phyloP scores from a whole-genome alignment of 53 echinoderm and acorn worm species.

The Henricia sp. region DNA sequence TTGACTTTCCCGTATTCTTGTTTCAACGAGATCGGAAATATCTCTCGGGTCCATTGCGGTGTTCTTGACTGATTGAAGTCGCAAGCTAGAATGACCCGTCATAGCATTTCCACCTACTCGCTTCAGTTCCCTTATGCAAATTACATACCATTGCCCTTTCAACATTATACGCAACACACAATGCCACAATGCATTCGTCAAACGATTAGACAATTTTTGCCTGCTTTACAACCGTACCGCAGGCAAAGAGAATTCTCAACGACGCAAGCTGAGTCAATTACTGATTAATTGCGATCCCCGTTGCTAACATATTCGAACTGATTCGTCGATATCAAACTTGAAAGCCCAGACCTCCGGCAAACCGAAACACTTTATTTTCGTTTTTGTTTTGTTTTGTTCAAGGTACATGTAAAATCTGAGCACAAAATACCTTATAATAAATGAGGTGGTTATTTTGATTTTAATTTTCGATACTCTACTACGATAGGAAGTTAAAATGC shows the following conservation, averaged over 20 bases:
- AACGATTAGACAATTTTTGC: neutral
- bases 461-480: no score
- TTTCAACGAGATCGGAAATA: constrained; percentile 13
- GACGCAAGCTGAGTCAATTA: no score
- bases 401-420: no score
- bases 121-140: neutral
- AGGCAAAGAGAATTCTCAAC: constrained; percentile 1
- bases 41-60: neutral
- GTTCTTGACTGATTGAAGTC: neutral
- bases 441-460: no score
- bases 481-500: no score
- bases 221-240: neutral
- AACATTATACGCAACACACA: neutral
- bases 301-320: no score
- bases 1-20: neutral
- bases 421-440: no score
- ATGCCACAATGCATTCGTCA: neutral
- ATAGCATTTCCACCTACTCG: neutral
- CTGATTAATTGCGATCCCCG: no score
- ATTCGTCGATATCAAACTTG: no score
- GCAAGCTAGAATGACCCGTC: neutral
- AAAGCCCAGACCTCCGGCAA: no score
- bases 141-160: neutral
- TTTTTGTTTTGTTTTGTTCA: no score
- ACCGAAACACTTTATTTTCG: no score